Percentiles rank a stretch among this genome's conserved stretches.
Conservation (phyloP, 2,113 vertebrate species). For the Podarcis cretensis region DNA sequence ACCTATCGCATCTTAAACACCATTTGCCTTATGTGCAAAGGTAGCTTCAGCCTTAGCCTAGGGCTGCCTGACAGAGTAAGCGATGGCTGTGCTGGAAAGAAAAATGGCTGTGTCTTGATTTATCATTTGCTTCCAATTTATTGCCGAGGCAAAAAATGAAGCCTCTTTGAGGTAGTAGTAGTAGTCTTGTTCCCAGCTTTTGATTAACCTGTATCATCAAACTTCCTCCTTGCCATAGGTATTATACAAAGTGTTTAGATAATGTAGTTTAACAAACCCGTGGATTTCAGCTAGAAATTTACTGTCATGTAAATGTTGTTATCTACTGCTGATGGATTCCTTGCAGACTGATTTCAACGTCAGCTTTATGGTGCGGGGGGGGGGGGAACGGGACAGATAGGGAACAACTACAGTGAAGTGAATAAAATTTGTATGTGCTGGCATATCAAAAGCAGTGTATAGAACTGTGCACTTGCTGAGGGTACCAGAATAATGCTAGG, state of each 20-base stretch:
- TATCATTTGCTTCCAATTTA: conserved; percentile 43
- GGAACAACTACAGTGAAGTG: background rate
- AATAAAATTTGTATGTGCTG: background rate
- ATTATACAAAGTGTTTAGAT: conserved; percentile 16
- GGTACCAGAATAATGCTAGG: background rate
- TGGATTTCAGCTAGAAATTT: conserved; percentile 12
- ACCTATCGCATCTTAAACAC: conserved; percentile 64
- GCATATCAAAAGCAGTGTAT: background rate
- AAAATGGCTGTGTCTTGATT: conserved; percentile 39
- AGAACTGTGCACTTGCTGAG: background rate
- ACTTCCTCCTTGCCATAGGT: background rate
- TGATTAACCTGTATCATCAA: conserved; percentile 51
- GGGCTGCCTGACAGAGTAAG: conserved; percentile 39
- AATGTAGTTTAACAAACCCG: background rate
- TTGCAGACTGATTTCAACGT: conserved; percentile 13
- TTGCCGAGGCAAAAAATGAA: background rate
- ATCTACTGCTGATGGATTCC: background rate
- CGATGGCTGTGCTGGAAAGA: conserved; percentile 48
- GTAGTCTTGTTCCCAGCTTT: conserved; percentile 11
- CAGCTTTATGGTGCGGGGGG: background rate
- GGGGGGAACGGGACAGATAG: background rate
- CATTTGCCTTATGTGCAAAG: conserved; percentile 29
- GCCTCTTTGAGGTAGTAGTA: background rate
- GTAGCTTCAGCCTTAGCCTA: background rate
- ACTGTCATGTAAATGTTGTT: conserved; percentile 12